Evolutionary conservation across 37 sponge, comb jelly and placozoan genomes (phyloP).

Genomic region (Sycon ciliatum): DNA sequence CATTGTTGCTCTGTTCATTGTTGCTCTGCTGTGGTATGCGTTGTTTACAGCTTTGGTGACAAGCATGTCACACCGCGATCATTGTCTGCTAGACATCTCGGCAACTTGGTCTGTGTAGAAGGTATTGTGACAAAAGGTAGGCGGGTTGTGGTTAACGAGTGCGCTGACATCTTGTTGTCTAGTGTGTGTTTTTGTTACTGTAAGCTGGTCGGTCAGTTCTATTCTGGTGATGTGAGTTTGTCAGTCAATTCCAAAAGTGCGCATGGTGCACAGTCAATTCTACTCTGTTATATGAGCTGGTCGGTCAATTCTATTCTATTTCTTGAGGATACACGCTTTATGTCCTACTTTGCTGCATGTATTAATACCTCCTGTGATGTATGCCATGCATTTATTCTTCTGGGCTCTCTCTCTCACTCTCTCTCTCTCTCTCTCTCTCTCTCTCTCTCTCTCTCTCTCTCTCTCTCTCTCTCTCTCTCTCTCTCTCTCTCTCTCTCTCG

Average conservation of each 20-base stretch:
- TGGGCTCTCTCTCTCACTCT: no score
- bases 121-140: slow-evolving; percentile 92
- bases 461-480: not conserved
- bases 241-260: no score
- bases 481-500: no score
- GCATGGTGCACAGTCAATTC: no score
- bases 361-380: slow-evolving; percentile 14
- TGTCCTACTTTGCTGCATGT: not conserved
- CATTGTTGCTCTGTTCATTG: not conserved
- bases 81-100: slow-evolving; percentile 64
- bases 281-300: no score
- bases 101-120: slow-evolving; percentile 87
- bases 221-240: no score
- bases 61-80: slow-evolving; percentile 87
- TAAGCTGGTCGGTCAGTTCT: no score
- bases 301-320: no score
- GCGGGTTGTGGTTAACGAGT: not conserved
- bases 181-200: no score
- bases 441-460: not conserved
- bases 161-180: not conserved
- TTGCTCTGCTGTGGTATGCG: not conserved
- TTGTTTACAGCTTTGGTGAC: slow-evolving; percentile 59
- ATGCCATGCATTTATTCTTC: not conserved
- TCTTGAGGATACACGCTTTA: no score
- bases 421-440: not conserved